Conservation (phyloP, 2,797 vertebrate genomes). For the Neopelma chrysocephalum region DNA sequence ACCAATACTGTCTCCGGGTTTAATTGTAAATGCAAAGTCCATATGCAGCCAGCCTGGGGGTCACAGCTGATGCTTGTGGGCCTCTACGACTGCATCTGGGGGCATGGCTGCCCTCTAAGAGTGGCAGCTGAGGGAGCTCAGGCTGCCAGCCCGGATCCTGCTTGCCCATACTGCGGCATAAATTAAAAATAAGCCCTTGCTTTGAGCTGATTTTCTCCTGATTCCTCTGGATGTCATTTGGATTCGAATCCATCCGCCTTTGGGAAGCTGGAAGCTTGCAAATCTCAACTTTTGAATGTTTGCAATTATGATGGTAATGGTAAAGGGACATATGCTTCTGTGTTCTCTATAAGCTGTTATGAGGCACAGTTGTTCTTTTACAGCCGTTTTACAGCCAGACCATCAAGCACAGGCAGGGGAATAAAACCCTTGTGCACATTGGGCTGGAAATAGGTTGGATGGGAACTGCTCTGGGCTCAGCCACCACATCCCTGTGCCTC, state of each 20-base stretch:
- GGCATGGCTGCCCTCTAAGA: neutral
- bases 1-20: neutral
- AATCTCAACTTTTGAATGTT: constrained; percentile 26
- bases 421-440: neutral
- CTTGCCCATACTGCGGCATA: neutral
- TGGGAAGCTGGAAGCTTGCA: constrained; percentile 17
- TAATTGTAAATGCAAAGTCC: neutral
- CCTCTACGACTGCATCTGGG: neutral
- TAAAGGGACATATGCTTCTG: constrained; percentile 47
- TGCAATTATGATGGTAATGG: constrained; percentile 36
- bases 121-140: neutral
- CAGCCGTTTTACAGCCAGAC: constrained; percentile 3
- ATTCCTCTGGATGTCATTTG: constrained; percentile 19
- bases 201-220: constrained; percentile 21
- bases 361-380: constrained; percentile 25
- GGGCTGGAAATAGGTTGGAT: neutral
- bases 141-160: neutral
- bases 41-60: neutral
- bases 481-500: neutral
- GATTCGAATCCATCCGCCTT: neutral
- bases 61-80: neutral
- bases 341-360: neutral
- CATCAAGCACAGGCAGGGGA: neutral
- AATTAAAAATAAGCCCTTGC: constrained; percentile 25
- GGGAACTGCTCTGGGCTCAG: neutral